Evolutionary conservation across 1,140 invertebrate species (phyloP), one percentile per base, ranked within the genome.

Genomic region (Pseudomyrmex gracilis): DNA sequence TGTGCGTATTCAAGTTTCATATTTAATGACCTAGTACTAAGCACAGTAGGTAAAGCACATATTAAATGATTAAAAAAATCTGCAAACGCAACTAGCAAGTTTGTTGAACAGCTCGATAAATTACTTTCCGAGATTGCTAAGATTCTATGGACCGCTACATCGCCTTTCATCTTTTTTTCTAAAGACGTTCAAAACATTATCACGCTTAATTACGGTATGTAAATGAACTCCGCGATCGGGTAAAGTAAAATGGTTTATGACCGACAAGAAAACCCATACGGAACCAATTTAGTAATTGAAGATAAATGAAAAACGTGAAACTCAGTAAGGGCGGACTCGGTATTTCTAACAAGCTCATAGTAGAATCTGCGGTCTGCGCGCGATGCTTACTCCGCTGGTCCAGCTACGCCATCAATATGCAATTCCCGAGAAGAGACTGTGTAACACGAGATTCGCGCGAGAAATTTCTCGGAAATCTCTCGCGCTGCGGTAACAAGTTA

Each of bases 131-230:
- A 67, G 73, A 66, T 63, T 51, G 73, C 47, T 47, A 51, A 77
- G 73, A 53, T 77, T 77, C 53, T 63, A 77, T 67, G 61, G 73
- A 2, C 47, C 24, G 66, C 66, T 76, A 66, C 73, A 76, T 34
- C 5, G 73, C 53, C 73, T 76, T 61, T n/a, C 61, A 47, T 53
- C 47, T 45, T 77, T 77, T 67, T 77, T 55, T 47, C 13, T 67
- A 77, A 77, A 67, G 73, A 77, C 67, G 61, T 77, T 77, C 61
- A 66, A 77, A 45, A 49, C 34, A 17, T 53, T 66, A 67, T 66
- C 60, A 66, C 24, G 34, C 67, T 77, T 77, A 77, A 77, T 77
- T 77, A 77, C 47, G n/a, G 61, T 77, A 77, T 77, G 73, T 61
- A 77, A 77, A 77, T 77, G 53, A 77, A 77, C 24, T 67, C 22